These are phyloP conservation scores for Drosophila planitibia DNA, from an alignment of 2,888 invertebrate genomes.

Conservation along the genomic window DNA sequence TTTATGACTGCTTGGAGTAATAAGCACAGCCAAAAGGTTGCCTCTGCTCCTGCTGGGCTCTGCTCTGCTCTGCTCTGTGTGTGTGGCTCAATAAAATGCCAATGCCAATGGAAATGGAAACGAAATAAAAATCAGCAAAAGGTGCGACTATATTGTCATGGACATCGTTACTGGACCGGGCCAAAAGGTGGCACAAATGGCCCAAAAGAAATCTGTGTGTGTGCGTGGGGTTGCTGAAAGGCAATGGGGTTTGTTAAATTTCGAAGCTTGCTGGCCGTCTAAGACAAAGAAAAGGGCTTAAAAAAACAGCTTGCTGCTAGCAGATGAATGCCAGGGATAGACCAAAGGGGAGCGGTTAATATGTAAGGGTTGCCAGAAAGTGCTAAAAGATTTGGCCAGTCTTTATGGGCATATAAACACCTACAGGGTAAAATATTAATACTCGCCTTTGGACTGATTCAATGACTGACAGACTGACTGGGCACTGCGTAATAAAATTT, in stretches of 20 bases:
- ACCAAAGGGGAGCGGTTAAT: background rate
- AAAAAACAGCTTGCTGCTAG: slow-evolving; percentile 6
- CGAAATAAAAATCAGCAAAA: slow-evolving; percentile 80
- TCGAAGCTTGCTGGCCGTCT: slow-evolving; percentile 40
- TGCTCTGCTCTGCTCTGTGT: background rate
- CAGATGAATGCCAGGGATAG: background rate
- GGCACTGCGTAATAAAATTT: slow-evolving; percentile 36
- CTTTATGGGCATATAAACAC: slow-evolving; percentile 75
- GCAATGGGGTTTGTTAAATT: slow-evolving; percentile 13
- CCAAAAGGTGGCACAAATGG: slow-evolving; percentile 54
- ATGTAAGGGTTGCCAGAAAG: slow-evolving; percentile 21
- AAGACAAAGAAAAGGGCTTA: slow-evolving; percentile 43
- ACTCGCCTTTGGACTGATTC: slow-evolving; percentile 25
- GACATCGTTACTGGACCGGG: slow-evolving; percentile 37
- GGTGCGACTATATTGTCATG: slow-evolving; percentile 70
- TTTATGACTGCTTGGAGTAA: slow-evolving; percentile 72
- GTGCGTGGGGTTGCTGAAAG: slow-evolving; percentile 11
- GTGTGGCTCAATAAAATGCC: slow-evolving; percentile 75
- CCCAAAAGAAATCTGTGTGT: background rate
- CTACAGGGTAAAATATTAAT: slow-evolving; percentile 51
- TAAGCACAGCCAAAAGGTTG: slow-evolving; percentile 71
- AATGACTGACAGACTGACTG: background rate
- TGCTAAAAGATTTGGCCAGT: slow-evolving; percentile 19
- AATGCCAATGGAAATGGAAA: slow-evolving; percentile 65
- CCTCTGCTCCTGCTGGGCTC: background rate